A percentile compares a stretch with the other conserved stretches of the same genome.
phyloP scores from a whole-genome alignment of 1,140 invertebrate species.

The Dinoponera quadriceps region DNA sequence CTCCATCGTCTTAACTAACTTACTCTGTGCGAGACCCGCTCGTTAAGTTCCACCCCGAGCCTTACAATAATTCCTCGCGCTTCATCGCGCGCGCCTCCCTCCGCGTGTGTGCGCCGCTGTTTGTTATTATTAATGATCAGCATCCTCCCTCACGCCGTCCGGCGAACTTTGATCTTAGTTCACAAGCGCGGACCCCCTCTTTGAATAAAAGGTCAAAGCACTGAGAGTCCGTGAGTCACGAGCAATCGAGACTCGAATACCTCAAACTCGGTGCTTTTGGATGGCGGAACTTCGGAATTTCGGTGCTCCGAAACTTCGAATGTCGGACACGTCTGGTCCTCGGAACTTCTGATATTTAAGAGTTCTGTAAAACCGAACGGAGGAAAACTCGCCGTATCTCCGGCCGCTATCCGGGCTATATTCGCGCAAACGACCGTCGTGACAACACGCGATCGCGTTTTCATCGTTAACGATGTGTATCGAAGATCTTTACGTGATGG shows the following conservation, averaged over 20 bases:
- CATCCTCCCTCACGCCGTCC: background rate
- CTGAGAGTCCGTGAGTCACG: constrained; percentile 9
- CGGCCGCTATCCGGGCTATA: background rate
- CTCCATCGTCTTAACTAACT: background rate
- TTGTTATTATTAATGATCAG: background rate
- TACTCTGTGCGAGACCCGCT: background rate
- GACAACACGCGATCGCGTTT: constrained; percentile 42
- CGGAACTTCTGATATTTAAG: background rate
- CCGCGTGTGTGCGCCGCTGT: background rate
- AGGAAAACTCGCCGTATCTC: constrained; percentile 12
- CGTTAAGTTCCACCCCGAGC: background rate
- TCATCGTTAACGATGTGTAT: constrained; percentile 48
- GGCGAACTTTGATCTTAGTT: background rate
- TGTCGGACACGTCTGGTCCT: background rate
- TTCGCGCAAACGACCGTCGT: constrained; percentile 19
- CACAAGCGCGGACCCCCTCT: background rate
- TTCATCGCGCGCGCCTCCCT: background rate
- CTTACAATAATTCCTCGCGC: background rate
- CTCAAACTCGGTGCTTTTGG: background rate
- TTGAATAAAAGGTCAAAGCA: background rate
- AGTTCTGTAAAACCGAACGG: background rate
- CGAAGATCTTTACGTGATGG: constrained; percentile 44
- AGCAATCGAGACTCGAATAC: constrained; percentile 13
- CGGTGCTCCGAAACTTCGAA: background rate
- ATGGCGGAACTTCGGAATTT: background rate